phyloP scores from a whole-genome alignment of 2,888 invertebrate genomes.

The Cerastoderma edule region DNA sequence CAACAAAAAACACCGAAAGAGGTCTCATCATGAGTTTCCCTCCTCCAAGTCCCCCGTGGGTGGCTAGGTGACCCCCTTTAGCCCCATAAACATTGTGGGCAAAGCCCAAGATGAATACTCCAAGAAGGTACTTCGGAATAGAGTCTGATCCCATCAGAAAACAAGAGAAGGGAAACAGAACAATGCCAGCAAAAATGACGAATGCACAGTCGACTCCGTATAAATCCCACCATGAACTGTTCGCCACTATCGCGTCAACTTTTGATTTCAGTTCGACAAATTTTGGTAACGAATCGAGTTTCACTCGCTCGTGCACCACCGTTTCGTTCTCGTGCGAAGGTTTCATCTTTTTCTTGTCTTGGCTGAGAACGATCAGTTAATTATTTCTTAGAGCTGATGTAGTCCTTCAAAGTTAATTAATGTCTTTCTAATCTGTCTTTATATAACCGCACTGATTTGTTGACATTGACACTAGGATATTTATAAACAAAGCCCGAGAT shows the following conservation, averaged over 20 bases:
- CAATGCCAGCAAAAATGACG: slow-evolving; percentile 35
- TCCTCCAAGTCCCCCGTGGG: slow-evolving; percentile 72
- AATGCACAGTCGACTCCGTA: slow-evolving; percentile 78
- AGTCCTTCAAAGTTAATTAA: no score
- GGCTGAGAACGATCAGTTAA: no score
- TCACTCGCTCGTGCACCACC: slow-evolving; percentile 65
- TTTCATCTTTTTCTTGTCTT: no score
- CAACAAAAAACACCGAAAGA: slow-evolving; percentile 68
- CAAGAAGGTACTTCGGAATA: slow-evolving; percentile 47
- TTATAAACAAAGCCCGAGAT: no score
- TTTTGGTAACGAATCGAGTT: slow-evolving; percentile 73
- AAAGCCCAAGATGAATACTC: slow-evolving; percentile 72
- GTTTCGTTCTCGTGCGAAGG: no score
- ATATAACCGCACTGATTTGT: no score
- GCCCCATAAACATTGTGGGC: slow-evolving; percentile 69
- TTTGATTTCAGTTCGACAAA: slow-evolving; percentile 69
- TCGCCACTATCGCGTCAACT: slow-evolving; percentile 67
- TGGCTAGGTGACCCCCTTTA: slow-evolving; percentile 76
- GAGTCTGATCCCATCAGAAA: slow-evolving; percentile 59
- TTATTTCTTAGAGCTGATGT: no score
- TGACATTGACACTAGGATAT: no score
- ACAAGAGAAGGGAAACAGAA: slow-evolving; percentile 55
- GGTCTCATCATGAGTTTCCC: slow-evolving; percentile 63
- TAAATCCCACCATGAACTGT: slow-evolving; percentile 76
- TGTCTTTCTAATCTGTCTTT: no score